phyloP scores from a whole-genome alignment of 2,888 invertebrate species.

The Tanypteryx hageni region DNA sequence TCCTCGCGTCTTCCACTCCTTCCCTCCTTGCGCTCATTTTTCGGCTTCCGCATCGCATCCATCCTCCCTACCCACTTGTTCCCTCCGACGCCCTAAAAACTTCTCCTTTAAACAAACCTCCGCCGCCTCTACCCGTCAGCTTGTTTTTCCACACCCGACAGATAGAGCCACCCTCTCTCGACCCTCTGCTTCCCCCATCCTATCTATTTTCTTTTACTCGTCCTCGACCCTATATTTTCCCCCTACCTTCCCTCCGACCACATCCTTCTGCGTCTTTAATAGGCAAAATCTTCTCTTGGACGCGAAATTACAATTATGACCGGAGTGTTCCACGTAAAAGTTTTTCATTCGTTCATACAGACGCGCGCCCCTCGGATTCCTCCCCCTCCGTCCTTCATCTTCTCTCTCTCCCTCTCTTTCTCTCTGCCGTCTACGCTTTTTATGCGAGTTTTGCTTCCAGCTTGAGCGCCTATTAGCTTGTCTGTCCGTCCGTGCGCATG shows the following conservation, averaged over 20 bases:
- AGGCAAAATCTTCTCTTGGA: constrained; percentile 7
- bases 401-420: neutral
- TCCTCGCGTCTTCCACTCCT: neutral
- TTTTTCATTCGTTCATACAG: neutral
- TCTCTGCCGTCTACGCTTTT: too few species aligned
- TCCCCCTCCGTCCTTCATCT: neutral
- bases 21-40: neutral
- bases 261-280: neutral
- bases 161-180: neutral
- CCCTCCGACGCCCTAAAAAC: neutral
- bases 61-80: neutral
- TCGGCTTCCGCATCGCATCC: neutral
- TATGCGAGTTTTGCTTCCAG: too few species aligned
- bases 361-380: neutral
- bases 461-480: too few species aligned
- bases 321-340: neutral
- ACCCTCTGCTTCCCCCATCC: neutral
- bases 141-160: neutral
- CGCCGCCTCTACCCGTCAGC: neutral
- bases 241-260: neutral
- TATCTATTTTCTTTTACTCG: neutral
- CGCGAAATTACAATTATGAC: constrained; percentile 47
- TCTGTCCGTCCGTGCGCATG: too few species aligned
- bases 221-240: neutral
- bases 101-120: neutral